Evolutionary conservation across 1,140 invertebrate species (phyloP).

Genomic region (Atta colombica): DNA sequence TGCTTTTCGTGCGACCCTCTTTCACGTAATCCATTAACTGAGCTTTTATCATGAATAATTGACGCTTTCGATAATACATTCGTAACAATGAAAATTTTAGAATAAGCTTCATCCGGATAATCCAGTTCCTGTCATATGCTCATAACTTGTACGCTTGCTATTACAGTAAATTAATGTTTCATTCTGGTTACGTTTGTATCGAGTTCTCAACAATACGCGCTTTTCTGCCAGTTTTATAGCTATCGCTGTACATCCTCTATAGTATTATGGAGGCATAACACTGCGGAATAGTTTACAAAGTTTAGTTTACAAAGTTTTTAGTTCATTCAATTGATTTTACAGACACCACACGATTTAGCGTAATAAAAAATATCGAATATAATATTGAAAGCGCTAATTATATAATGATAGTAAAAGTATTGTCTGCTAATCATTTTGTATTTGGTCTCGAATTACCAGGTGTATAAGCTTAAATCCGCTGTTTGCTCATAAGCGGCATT

Average conservation of each 20-base stretch:
- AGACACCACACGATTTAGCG: neutral
- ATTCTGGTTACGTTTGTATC: constrained; percentile 3
- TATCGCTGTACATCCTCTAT: neutral
- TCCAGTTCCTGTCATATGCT: constrained; percentile 39
- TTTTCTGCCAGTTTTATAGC: neutral
- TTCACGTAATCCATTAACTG: constrained; percentile 42
- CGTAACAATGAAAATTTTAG: constrained; percentile 60
- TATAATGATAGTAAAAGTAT: neutral
- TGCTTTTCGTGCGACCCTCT: neutral
- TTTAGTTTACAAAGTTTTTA: neutral
- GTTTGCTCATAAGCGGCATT: too few species aligned
- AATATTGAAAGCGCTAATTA: neutral
- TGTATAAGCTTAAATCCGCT: too few species aligned
- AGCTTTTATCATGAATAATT: constrained; percentile 55
- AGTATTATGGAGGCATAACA: neutral
- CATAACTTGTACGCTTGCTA: constrained; percentile 14
- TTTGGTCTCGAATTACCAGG: neutral
- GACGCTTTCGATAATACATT: constrained; percentile 48
- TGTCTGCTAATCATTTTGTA: neutral
- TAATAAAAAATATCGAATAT: neutral
- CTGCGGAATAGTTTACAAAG: neutral
- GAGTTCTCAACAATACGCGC: constrained; percentile 5
- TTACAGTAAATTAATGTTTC: constrained; percentile 56
- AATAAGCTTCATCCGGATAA: constrained; percentile 31
- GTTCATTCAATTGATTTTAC: neutral